Base-by-base conservation (phyloP, 2,113 vertebrate genomes). In the Grantiella picta region DNA sequence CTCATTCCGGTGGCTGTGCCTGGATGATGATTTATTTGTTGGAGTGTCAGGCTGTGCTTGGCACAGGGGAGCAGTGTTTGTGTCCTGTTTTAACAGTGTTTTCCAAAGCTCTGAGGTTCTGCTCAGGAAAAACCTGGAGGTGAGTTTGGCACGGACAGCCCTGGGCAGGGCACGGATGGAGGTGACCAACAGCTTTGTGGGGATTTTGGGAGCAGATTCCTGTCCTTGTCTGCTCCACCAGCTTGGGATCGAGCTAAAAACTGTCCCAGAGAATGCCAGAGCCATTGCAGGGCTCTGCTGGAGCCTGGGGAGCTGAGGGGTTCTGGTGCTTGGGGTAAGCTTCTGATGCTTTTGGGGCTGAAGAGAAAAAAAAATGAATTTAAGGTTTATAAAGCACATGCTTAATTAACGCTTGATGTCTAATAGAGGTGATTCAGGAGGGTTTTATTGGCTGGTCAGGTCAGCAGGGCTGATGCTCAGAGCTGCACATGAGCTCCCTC, bases 51-150 rank as follows among this genome's bases (percentile, higher is more conserved):
- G 33, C 18, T 36, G 47, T 16, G 75, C 17, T 22, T 42, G 65
- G 36, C 31, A 18, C 66, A n/a, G 63, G 49, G 38, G 50, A 6
- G 8, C 8, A 2, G 22, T 1, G 14, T 4, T 20, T 9, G 2
- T 3, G 0, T 3, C 24, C 40, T 29, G 10, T 38, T 65, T 1
- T 15, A 33, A 21, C 3, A 2, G 12, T 5, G 59, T 6, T 69
- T 65, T 18, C 20, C 44, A 7, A 38, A 84, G 36, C 31, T 25
- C 15, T 12, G 42, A 60, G 66, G 11, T 16, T 42, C 52, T 29
- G 16, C 7, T 4, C 4, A 4, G 49, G 38, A 50, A 52, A n/a
- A 66, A 49, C 8, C 45, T 47, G 47, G 45, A 20, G 44, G 59
- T 7, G 61, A 35, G 10, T 17, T 63, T 63, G 59, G 44, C 35